Percentiles rank a stretch among this genome's conserved stretches.
These are phyloP conservation scores for Zaprionus obscuricornis DNA, from an alignment of 2,888 invertebrate genomes.

Conservation along the genomic window DNA sequence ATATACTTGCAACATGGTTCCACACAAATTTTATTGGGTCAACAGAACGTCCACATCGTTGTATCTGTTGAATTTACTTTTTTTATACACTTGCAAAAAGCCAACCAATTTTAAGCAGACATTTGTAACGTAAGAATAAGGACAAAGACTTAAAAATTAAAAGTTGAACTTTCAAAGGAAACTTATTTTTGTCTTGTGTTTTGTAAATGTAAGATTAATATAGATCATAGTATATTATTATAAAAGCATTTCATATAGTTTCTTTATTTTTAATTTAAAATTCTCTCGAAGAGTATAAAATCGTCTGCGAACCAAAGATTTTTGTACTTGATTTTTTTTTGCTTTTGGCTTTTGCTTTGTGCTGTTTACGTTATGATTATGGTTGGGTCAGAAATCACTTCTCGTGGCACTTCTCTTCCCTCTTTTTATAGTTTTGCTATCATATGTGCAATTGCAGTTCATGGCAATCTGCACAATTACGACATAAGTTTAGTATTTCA, in stretches of 20 bases:
- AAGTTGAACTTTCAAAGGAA: no score
- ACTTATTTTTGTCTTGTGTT: no score
- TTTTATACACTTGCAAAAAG: no score
- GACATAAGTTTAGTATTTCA: constrained; percentile 71
- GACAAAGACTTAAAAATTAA: no score
- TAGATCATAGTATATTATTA: background rate
- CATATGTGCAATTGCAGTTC: constrained; percentile 70
- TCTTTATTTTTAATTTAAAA: constrained; percentile 1
- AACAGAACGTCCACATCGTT: constrained; percentile 38
- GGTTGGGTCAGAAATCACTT: constrained; percentile 16
- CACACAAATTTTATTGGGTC: constrained; percentile 63
- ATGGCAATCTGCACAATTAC: constrained; percentile 71
- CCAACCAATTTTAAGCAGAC: background rate
- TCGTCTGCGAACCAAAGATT: no score
- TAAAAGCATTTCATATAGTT: background rate
- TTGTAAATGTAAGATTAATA: no score
- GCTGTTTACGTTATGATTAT: constrained; percentile 57
- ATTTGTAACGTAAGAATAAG: no score
- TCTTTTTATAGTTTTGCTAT: background rate
- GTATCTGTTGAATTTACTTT: constrained; percentile 14
- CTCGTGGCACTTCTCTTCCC: background rate
- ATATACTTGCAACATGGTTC: constrained; percentile 43
- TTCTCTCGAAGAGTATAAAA: no score
- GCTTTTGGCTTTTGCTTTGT: constrained; percentile 30
- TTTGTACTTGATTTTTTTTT: constrained; percentile 18